phyloP scores from a whole-genome alignment of 2,113 vertebrate species.

The Hippocampus comes region DNA sequence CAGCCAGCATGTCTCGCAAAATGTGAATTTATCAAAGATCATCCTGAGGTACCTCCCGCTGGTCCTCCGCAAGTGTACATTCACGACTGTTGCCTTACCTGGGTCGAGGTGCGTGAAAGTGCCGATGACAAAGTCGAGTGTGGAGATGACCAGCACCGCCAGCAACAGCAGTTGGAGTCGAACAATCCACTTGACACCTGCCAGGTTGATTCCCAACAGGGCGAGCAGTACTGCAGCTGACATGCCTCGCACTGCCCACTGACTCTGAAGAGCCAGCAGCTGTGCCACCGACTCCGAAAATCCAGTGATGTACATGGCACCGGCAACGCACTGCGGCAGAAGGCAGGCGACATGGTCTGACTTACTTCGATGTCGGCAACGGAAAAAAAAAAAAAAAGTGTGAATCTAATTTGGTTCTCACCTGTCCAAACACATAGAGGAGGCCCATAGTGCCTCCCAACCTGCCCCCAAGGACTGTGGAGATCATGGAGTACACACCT shows the following conservation, averaged over 20 bases:
- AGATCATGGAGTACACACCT: slow-evolving; percentile 94
- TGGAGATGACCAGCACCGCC: slow-evolving; percentile 85
- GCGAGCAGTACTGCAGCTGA: slow-evolving; percentile 82
- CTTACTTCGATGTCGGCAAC: neutral
- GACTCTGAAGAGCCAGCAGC: slow-evolving; percentile 78
- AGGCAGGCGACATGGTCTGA: neutral
- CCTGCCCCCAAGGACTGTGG: slow-evolving; percentile 85
- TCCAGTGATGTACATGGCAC: slow-evolving; percentile 95
- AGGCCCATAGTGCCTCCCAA: slow-evolving; percentile 87
- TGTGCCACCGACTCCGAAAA: slow-evolving; percentile 91
- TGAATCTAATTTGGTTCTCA: slow-evolving; percentile 41
- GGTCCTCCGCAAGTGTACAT: neutral
- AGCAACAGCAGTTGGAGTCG: slow-evolving; percentile 91
- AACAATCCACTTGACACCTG: slow-evolving; percentile 95
- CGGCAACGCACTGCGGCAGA: slow-evolving; percentile 85
- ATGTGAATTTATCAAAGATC: neutral
- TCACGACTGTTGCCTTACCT: slow-evolving; percentile 66
- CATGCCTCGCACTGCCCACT: slow-evolving; percentile 86
- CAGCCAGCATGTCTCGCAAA: neutral
- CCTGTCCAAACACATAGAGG: slow-evolving; percentile 96
- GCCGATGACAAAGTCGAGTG: slow-evolving; percentile 90
- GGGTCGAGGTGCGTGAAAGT: slow-evolving; percentile 91
- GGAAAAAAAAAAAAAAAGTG: neutral
- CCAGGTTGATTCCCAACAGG: slow-evolving; percentile 93
- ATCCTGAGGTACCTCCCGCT: neutral